Evolutionary conservation across 2,888 invertebrate genomes (phyloP).

Genomic region (Synergus gifuensis): DNA sequence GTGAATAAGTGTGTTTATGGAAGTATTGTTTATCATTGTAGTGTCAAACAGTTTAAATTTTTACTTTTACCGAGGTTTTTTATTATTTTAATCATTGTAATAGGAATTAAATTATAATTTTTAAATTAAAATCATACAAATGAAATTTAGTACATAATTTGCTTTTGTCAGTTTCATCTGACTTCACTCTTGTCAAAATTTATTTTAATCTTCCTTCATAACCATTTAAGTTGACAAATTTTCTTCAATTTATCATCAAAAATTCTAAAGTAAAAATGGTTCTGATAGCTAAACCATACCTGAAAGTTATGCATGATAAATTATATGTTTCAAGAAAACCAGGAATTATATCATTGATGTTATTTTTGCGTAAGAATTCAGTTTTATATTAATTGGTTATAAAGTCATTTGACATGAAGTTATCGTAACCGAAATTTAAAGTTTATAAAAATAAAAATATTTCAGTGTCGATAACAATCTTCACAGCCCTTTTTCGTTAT

Average conservation of each 20-base stretch:
- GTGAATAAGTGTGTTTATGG: not conserved
- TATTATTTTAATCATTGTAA: too few relatives aligned
- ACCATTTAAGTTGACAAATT: not conserved
- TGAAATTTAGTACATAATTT: not conserved
- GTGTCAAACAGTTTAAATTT: not conserved
- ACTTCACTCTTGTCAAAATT: not conserved
- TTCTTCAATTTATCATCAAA: slow-evolving; percentile 4
- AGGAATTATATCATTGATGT: slow-evolving; percentile 44
- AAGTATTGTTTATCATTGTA: not conserved
- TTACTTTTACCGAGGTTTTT: too few relatives aligned
- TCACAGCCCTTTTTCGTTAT: slow-evolving; percentile 55
- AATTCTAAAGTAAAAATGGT: slow-evolving; percentile 48
- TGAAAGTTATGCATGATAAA: slow-evolving; percentile 45
- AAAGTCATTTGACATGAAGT: not conserved
- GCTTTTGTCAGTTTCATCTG: not conserved
- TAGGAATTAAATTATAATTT: not conserved
- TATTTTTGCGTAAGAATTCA: slow-evolving; percentile 45
- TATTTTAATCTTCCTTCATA: not conserved
- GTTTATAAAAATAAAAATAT: slow-evolving; percentile 14
- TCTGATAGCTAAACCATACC: slow-evolving; percentile 45
- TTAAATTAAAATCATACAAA: not conserved
- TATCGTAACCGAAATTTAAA: not conserved
- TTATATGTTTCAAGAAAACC: slow-evolving; percentile 52
- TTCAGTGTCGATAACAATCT: slow-evolving; percentile 61
- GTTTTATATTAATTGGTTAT: not conserved